Percentiles rank a stretch among this genome's conserved stretches.
Conservation (phyloP, 1,140 invertebrate genomes). For the Drosophila santomea region DNA sequence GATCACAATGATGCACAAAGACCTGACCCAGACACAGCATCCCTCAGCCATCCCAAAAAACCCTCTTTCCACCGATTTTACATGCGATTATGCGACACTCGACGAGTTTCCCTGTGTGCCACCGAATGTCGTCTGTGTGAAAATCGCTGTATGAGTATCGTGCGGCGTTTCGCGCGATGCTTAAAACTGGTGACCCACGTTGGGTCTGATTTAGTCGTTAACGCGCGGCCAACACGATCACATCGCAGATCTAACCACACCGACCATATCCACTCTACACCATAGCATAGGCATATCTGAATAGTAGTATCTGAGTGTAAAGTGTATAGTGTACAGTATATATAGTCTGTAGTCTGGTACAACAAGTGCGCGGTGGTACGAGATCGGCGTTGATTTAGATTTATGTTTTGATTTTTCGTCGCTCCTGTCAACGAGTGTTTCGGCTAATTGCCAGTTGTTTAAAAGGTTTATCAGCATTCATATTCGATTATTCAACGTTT, state of each 20-base stretch:
- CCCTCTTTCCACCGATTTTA: neutral
- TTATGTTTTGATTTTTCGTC: conserved; percentile 30
- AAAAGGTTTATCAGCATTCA: neutral
- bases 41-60: neutral
- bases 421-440: conserved; percentile 10
- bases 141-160: conserved; percentile 28
- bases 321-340: conserved; percentile 2
- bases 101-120: conserved; percentile 23
- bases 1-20: conserved; percentile 28
- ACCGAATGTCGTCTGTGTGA: conserved; percentile 1
- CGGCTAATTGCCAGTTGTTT: conserved; percentile 25
- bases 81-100: conserved; percentile 40
- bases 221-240: conserved; percentile 84
- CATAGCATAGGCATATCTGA: neutral
- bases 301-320: conserved; percentile 5
- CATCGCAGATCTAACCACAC: conserved; percentile 53
- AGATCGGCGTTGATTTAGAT: conserved; percentile 38
- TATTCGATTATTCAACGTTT: conserved; percentile 1
- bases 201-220: conserved; percentile 81
- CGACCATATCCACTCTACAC: conserved; percentile 1
- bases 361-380: conserved; percentile 31
- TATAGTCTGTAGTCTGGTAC: neutral
- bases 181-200: conserved; percentile 82
- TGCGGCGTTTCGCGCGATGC: conserved; percentile 67
- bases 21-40: neutral